Evolutionary conservation across 2,797 vertebrate genomes (phyloP).

Genomic region (Mus caroli): DNA sequence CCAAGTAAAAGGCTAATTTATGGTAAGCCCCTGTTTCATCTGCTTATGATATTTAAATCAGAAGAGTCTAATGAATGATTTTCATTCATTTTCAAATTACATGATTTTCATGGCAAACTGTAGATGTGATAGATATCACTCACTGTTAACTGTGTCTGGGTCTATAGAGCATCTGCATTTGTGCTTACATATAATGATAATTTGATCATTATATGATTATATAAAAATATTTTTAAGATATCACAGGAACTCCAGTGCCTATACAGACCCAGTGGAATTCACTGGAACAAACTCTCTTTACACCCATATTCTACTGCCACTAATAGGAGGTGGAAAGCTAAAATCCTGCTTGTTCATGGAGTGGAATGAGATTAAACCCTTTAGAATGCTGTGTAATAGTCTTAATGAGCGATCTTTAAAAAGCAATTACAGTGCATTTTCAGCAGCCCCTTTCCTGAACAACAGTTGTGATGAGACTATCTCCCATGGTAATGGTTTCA

Average conservation of each 20-base stretch:
- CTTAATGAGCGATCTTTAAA: constrained; percentile 82
- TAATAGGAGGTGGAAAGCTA: constrained; percentile 71
- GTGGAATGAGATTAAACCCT: constrained; percentile 78
- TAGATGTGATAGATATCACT: constrained; percentile 13
- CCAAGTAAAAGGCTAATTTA: constrained; percentile 17
- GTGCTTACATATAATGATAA: constrained; percentile 42
- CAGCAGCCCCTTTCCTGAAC: constrained; percentile 71
- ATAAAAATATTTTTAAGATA: constrained; percentile 59
- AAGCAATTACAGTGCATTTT: constrained; percentile 81
- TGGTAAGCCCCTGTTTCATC: not conserved
- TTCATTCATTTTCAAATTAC: not conserved
- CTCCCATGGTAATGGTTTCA: constrained; percentile 79
- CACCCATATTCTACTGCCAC: constrained; percentile 64
- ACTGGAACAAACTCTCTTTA: constrained; percentile 58
- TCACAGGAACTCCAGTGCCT: constrained; percentile 13
- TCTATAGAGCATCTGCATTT: constrained; percentile 22
- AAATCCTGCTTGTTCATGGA: constrained; percentile 74
- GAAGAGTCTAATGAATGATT: constrained; percentile 25
- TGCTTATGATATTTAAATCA: constrained; percentile 50
- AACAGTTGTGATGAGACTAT: constrained; percentile 79
- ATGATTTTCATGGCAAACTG: constrained; percentile 3
- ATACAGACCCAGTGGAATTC: constrained; percentile 9
- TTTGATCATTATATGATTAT: not conserved
- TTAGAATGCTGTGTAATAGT: constrained; percentile 82
- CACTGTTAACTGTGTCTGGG: not conserved